Percentiles rank a stretch among this genome's conserved stretches.
These are phyloP conservation scores for Taenaris catops DNA, from an alignment of 2,888 invertebrate genomes.

Conservation along the genomic window DNA sequence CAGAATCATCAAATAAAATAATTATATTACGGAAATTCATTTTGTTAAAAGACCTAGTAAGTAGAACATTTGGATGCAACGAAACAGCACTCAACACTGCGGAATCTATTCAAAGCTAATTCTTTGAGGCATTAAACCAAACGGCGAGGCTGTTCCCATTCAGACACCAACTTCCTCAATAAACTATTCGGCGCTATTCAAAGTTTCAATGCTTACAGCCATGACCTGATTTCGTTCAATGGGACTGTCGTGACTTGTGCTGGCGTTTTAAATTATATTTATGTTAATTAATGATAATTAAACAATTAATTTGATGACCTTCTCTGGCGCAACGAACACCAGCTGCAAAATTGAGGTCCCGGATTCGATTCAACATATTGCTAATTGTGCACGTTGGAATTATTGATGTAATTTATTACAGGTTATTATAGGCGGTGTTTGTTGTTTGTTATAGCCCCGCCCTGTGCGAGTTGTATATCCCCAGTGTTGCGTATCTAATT, in stretches of 20 bases:
- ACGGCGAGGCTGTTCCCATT: slow-evolving; percentile 8
- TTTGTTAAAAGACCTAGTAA: too few relatives aligned
- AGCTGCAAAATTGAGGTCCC: too few relatives aligned
- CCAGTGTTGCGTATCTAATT: slow-evolving; percentile 2
- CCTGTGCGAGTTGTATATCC: neutral
- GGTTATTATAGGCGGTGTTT: slow-evolving; percentile 7
- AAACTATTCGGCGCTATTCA: slow-evolving; percentile 16
- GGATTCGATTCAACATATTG: too few relatives aligned
- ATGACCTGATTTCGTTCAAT: slow-evolving; percentile 11
- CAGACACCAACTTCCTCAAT: slow-evolving; percentile 13
- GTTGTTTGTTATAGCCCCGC: neutral
- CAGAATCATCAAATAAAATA: too few relatives aligned
- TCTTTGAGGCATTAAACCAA: slow-evolving; percentile 13
- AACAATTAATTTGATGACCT: too few relatives aligned
- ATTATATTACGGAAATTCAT: too few relatives aligned
- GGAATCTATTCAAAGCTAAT: neutral
- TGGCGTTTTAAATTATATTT: too few relatives aligned
- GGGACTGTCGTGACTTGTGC: too few relatives aligned
- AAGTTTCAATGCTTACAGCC: slow-evolving; percentile 12
- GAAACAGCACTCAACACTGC: neutral
- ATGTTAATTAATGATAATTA: too few relatives aligned
- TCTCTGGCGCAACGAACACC: too few relatives aligned
- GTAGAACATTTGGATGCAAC: too few relatives aligned
- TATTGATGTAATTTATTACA: slow-evolving; percentile 12
- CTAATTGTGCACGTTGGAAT: slow-evolving; percentile 9